Conservation (phyloP, 2,113 vertebrate species). For the Stomatorhinus ivindoensis region DNA sequence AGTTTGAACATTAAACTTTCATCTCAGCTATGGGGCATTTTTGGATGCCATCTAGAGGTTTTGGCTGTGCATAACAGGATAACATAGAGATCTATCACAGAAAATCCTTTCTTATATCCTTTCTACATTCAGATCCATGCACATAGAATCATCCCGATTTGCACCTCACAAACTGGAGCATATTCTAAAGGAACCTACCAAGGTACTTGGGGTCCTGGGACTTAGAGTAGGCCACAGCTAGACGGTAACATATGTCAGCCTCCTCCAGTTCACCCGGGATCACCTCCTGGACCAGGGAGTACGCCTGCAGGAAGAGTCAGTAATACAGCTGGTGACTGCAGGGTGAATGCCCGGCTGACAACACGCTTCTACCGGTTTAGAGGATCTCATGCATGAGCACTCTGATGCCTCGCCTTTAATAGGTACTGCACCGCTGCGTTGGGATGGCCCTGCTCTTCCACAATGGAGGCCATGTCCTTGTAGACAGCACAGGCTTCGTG, state of each 20-base stretch:
- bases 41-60: neutral
- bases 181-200: conserved; percentile 48
- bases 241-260: conserved; percentile 50
- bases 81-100: neutral
- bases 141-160: neutral
- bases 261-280: conserved; percentile 45
- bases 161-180: neutral
- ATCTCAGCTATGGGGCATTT: neutral
- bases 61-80: neutral
- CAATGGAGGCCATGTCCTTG: conserved; percentile 54
- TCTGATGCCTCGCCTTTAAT: conserved; percentile 42
- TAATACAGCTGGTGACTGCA: neutral
- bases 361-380: conserved; percentile 30
- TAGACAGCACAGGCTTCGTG: conserved; percentile 47
- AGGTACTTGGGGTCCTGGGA: conserved; percentile 47
- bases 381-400: neutral
- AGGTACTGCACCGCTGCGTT: conserved; percentile 46
- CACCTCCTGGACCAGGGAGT: conserved; percentile 57
- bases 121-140: neutral
- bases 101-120: neutral
- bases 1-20: neutral
- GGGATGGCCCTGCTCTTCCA: conserved; percentile 41
- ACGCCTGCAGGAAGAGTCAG: conserved; percentile 50
- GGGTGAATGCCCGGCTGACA: neutral
- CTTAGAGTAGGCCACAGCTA: conserved; percentile 49